Conservation (phyloP, 1,140 invertebrate species). For the Pogonus chalceus region DNA sequence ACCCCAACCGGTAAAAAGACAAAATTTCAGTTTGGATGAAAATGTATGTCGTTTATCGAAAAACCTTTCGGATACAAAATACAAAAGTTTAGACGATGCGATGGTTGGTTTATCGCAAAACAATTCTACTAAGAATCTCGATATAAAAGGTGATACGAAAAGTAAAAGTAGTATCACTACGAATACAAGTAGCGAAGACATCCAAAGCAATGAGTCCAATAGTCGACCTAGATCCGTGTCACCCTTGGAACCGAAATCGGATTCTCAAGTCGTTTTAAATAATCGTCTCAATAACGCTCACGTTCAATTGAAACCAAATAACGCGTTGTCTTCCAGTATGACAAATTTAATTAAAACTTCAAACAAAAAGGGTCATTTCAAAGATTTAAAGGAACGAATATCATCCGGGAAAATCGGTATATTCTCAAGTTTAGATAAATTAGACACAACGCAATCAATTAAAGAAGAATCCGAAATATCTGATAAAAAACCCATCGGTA, state of each 20-base stretch:
- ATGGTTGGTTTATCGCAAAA: conserved; percentile 17
- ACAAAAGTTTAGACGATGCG: conserved; percentile 53
- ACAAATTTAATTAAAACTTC: conserved; percentile 27
- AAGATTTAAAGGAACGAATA: conserved; percentile 42
- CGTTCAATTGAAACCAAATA: conserved; percentile 21
- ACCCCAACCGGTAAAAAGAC: conserved; percentile 40
- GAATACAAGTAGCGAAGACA: neutral
- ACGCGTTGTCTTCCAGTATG: conserved; percentile 31
- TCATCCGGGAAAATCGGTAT: conserved; percentile 35
- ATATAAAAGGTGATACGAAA: neutral
- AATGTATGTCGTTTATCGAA: conserved; percentile 39
- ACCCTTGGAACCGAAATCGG: conserved; percentile 31
- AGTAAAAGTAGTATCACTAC: conserved; percentile 6
- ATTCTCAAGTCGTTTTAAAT: conserved; percentile 27
- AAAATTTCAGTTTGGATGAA: conserved; percentile 59
- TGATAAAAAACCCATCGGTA: conserved; percentile 32
- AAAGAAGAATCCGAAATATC: conserved; percentile 25
- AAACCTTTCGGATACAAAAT: conserved; percentile 37
- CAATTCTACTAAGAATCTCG: conserved; percentile 17
- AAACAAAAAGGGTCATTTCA: conserved; percentile 38
- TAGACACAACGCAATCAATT: conserved; percentile 31
- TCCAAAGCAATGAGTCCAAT: neutral
- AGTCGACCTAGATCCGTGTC: conserved; percentile 27
- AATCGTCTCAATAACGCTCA: conserved; percentile 27
- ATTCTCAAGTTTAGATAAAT: conserved; percentile 43